Percentiles rank a stretch among this genome's conserved stretches.
These are phyloP conservation scores for Orchestes rusci DNA, from an alignment of 2,888 invertebrate genomes.

Conservation along the genomic window DNA sequence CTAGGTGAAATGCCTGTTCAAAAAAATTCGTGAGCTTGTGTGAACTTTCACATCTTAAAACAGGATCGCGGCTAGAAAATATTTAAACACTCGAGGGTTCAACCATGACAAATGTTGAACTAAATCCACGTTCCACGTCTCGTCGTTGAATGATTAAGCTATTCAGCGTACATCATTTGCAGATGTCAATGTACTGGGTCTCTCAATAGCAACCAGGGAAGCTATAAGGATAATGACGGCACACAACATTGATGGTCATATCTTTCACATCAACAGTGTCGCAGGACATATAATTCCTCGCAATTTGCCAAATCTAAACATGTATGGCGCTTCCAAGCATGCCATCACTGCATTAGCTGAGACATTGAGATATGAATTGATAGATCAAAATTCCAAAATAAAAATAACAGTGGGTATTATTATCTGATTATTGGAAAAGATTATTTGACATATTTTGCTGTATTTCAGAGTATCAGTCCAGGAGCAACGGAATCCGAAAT, in stretches of 20 bases:
- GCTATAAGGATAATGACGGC: conserved; percentile 32
- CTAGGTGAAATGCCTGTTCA: no score
- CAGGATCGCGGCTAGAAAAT: no score
- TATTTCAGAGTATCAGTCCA: conserved; percentile 34
- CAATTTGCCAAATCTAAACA: conserved; percentile 23
- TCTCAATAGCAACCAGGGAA: conserved; percentile 32
- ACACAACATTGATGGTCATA: conserved; percentile 33
- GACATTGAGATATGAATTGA: conserved; percentile 23
- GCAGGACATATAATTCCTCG: conserved; percentile 30
- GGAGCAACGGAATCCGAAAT: conserved; percentile 30
- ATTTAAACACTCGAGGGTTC: no score
- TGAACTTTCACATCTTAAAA: no score
- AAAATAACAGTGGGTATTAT: conserved; percentile 25
- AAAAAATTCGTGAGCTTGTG: no score
- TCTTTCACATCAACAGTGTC: conserved; percentile 35
- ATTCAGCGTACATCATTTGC: no score
- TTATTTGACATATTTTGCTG: no score
- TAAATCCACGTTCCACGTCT: no score
- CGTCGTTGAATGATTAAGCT: no score
- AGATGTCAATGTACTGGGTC: conserved; percentile 27
- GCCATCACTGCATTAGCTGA: conserved; percentile 26
- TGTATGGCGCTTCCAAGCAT: conserved; percentile 26
- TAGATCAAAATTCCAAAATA: conserved; percentile 19
- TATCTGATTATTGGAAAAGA: no score
- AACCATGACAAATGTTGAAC: no score